Percentiles rank a stretch among this genome's conserved stretches.
phyloP scores from a whole-genome alignment of 2,113 vertebrate genomes.

The Marcusenius ussheri region DNA sequence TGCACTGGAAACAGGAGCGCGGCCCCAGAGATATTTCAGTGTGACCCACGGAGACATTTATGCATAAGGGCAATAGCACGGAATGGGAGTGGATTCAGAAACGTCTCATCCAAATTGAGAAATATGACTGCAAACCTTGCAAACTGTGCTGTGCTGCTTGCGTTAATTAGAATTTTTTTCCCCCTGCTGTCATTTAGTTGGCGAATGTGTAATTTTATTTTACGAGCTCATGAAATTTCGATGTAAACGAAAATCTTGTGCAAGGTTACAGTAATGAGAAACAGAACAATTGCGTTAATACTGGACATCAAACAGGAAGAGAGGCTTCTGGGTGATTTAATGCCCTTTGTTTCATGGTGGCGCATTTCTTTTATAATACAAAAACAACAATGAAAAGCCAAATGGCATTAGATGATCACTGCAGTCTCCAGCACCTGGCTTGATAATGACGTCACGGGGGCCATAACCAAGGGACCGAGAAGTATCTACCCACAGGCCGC shows the following conservation, averaged over 20 bases:
- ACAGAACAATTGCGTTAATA: neutral
- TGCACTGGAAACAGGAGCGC: slow-evolving; percentile 12
- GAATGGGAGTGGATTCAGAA: neutral
- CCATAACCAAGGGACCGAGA: neutral
- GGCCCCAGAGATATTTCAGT: slow-evolving; percentile 28
- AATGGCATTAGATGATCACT: neutral
- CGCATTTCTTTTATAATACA: neutral
- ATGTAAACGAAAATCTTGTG: neutral
- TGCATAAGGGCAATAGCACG: neutral
- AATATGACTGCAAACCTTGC: neutral
- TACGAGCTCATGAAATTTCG: neutral
- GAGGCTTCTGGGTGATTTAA: neutral
- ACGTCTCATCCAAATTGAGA: neutral
- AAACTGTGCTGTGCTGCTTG: neutral
- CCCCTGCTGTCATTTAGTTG: neutral
- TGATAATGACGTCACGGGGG: neutral
- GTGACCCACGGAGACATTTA: neutral
- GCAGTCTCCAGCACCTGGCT: neutral
- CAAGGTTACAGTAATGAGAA: neutral
- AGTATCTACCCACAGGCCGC: neutral
- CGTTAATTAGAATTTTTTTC: neutral
- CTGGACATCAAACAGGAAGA: neutral
- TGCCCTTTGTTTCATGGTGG: neutral
- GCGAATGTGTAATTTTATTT: neutral
- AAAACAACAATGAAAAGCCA: neutral